These are phyloP conservation scores for Bombus sibiricus DNA, from an alignment of 1,140 invertebrate species.

Conservation along the genomic window DNA sequence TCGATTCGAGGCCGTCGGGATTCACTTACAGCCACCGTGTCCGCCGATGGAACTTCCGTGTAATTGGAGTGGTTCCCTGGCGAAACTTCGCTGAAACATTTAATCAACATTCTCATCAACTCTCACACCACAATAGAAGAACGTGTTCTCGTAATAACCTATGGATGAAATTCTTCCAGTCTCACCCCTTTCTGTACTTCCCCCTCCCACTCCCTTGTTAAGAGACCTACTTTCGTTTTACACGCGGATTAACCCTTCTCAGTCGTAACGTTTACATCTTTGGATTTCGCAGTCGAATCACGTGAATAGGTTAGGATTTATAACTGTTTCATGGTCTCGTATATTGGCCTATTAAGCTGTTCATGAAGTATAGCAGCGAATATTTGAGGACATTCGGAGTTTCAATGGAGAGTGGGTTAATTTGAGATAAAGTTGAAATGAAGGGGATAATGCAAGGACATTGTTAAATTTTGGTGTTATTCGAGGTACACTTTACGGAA, in stretches of 20 bases:
- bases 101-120: conserved; percentile 38
- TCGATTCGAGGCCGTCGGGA: conserved; percentile 1
- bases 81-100: conserved; percentile 23
- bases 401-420: too few species aligned
- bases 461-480: too few species aligned
- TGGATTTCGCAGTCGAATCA: background rate
- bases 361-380: too few species aligned
- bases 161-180: background rate
- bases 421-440: too few species aligned
- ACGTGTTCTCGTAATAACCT: conserved; percentile 23
- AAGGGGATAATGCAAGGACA: too few species aligned
- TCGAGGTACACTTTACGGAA: too few species aligned
- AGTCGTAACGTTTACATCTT: background rate
- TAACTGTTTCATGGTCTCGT: conserved; percentile 4
- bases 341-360: too few species aligned
- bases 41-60: conserved; percentile 10
- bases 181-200: background rate
- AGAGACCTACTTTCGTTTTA: background rate
- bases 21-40: conserved; percentile 19
- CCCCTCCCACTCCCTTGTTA: background rate
- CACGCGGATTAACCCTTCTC: conserved; percentile 1
- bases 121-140: background rate
- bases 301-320: background rate
- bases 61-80: conserved; percentile 26
- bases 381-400: too few species aligned